Evolutionary conservation across 2,888 invertebrate species (phyloP).

Genomic region (Gandaritis pyraliata): DNA sequence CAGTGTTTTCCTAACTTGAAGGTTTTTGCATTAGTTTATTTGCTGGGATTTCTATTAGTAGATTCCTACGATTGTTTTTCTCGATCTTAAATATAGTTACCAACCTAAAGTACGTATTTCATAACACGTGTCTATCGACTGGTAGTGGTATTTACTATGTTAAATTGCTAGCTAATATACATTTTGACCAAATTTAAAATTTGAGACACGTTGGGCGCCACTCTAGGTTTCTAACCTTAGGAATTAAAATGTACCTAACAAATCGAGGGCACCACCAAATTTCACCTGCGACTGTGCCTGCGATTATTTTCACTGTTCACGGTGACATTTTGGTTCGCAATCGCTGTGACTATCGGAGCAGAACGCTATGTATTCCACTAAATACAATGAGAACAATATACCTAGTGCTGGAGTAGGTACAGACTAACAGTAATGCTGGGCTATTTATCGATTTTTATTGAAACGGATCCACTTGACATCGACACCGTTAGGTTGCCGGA

Average conservation of each 20-base stretch:
- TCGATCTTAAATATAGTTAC: no score
- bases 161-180: no score
- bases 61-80: no score
- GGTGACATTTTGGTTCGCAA: slow-evolving; percentile 30
- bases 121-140: no score
- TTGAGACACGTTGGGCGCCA: neutral
- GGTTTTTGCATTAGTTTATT: neutral
- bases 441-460: slow-evolving; percentile 66
- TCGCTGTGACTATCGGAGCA: slow-evolving; percentile 38
- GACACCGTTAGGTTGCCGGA: slow-evolving; percentile 68
- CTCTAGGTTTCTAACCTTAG: no score
- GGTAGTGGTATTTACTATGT: no score
- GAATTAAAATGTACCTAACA: neutral
- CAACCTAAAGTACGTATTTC: no score
- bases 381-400: slow-evolving; percentile 35
- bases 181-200: no score
- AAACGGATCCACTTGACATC: slow-evolving; percentile 64
- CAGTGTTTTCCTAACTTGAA: neutral
- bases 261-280: slow-evolving; percentile 1
- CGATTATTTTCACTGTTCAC: slow-evolving; percentile 36
- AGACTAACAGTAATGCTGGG: slow-evolving; percentile 56
- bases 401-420: slow-evolving; percentile 22
- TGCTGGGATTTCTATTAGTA: neutral
- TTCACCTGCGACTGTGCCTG: slow-evolving; percentile 32
- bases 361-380: slow-evolving; percentile 33